These are phyloP conservation scores for Hyposoter didymator DNA, from an alignment of 2,888 invertebrate genomes.

Conservation along the genomic window DNA sequence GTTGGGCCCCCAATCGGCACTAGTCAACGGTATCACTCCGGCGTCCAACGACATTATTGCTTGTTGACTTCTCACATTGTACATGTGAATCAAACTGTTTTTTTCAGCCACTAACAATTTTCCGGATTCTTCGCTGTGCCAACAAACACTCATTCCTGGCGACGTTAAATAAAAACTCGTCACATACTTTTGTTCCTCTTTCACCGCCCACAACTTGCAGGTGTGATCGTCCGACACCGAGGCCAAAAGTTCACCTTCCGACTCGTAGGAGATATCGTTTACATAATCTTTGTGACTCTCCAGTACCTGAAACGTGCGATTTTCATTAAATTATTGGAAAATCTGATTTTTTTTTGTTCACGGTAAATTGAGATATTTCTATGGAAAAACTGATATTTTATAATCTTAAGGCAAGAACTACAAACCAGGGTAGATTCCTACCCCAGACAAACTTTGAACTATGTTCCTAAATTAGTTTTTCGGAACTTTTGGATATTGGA, in stretches of 20 bases:
- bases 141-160: conserved; percentile 88
- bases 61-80: conserved; percentile 88
- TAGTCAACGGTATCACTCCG: conserved; percentile 87
- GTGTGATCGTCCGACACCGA: conserved; percentile 92
- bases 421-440: no score
- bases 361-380: no score
- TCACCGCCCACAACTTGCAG: conserved; percentile 88
- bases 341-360: no score
- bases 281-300: conserved; percentile 89
- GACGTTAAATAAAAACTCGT: conserved; percentile 88
- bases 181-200: conserved; percentile 85
- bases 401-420: no score
- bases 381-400: no score
- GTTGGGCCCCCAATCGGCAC: conserved; percentile 90
- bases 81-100: conserved; percentile 90
- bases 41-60: conserved; percentile 89
- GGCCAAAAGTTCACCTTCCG: conserved; percentile 88
- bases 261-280: conserved; percentile 89
- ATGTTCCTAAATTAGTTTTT: no score
- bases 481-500: no score
- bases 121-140: conserved; percentile 89
- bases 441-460: no score
- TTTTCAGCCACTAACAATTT: conserved; percentile 92
- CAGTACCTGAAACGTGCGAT: conserved; percentile 83
- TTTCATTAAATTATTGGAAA: no score